These are phyloP conservation scores for Apodemus speciosus DNA, from an alignment of 2,113 vertebrate species.

Conservation along the genomic window DNA sequence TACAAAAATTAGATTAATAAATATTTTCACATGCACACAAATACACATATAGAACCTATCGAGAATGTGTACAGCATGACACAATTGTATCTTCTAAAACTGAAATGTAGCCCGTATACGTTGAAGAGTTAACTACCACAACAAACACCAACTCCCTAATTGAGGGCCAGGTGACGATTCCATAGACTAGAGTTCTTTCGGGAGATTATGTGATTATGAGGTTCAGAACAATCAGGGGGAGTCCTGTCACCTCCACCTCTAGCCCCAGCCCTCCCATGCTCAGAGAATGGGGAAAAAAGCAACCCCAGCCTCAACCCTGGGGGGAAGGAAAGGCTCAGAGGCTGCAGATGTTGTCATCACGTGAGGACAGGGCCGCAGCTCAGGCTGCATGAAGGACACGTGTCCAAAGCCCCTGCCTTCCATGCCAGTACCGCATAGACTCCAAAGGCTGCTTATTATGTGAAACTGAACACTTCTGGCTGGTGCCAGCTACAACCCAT, in stretches of 20 bases:
- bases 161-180: neutral
- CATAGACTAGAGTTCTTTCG: neutral
- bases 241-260: neutral
- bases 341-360: neutral
- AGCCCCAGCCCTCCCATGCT: neutral
- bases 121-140: neutral
- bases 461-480: neutral
- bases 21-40: neutral
- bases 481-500: slow-evolving; percentile 5
- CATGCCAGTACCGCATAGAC: neutral
- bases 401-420: neutral
- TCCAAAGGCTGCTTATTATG: neutral
- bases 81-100: neutral
- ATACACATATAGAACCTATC: neutral
- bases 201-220: neutral
- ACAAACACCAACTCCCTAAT: neutral
- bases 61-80: neutral
- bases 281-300: neutral
- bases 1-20: neutral
- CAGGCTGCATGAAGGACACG: accelerated
- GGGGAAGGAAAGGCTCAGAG: neutral
- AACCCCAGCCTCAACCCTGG: neutral
- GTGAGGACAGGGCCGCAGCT: neutral
- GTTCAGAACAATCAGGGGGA: neutral
- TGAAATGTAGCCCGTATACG: neutral